Conservation (phyloP, 1,140 invertebrate genomes). For the Pseudachorutes palmiensis region DNA sequence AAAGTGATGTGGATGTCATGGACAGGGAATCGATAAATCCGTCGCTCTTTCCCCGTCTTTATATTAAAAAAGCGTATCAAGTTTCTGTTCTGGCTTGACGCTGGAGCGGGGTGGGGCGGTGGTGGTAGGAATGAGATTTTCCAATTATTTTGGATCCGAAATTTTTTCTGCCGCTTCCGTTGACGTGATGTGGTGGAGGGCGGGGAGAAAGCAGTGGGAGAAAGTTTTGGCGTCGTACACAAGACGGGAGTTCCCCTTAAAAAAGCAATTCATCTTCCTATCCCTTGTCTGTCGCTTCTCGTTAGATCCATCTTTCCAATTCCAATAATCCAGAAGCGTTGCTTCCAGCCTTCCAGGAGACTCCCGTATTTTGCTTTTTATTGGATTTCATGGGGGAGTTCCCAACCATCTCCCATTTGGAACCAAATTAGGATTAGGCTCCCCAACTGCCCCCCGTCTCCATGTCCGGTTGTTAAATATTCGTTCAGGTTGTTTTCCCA, state of each 20-base stretch:
- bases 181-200: constrained; percentile 30
- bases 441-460: neutral
- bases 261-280: constrained; percentile 11
- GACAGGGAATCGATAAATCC: constrained; percentile 11
- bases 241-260: constrained; percentile 7
- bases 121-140: constrained; percentile 36
- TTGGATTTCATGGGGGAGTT: neutral
- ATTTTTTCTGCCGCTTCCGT: constrained; percentile 16
- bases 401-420: neutral
- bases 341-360: no score
- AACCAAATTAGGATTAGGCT: neutral
- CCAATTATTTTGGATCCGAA: constrained; percentile 38
- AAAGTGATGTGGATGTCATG: constrained; percentile 7
- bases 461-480: constrained; percentile 5
- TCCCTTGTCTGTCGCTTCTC: constrained; percentile 9
- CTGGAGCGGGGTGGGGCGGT: constrained; percentile 6
- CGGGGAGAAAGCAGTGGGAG: constrained; percentile 1
- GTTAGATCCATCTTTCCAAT: constrained; percentile 12
- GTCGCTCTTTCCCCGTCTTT: neutral
- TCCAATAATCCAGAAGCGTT: constrained; percentile 10
- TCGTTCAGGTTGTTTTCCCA: neutral
- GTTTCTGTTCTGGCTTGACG: neutral
- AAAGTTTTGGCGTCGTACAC: neutral
- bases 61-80: constrained; percentile 4
- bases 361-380: neutral